Evolutionary conservation across 2,113 vertebrate genomes (phyloP), one percentile per base, ranked within the genome.

Genomic region (Gymnogyps californianus): DNA sequence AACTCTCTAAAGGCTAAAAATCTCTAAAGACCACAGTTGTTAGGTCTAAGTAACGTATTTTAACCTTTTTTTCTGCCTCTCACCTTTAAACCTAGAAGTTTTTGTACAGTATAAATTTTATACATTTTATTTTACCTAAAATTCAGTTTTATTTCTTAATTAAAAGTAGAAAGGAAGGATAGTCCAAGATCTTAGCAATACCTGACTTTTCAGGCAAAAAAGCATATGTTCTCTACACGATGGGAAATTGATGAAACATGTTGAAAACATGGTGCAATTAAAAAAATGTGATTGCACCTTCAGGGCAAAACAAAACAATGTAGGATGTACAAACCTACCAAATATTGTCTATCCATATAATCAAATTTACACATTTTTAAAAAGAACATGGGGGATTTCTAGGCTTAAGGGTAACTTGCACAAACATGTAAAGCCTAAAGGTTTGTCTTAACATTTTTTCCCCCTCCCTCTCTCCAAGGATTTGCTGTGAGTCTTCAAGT

Each of bases 401-500:
- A 75, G 24, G 52, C 32, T 25, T 44, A 58, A 83, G 18, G 12
- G 13, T 42, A 82, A 78, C 47, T 15, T 87, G 44, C 38, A 71
- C 10, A 24, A 66, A 87, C 78, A 49, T 15, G 11, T 42, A 51
- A 84, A 78, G 34, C 71, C 40, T 79, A 62, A 61, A 80, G 14
- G 28, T 44, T 79, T 87, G 69, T 91, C 65, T 92, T 89, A 86
- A 80, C 19, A n/a, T 47, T 92, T 81, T 42, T 91, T 82, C 5
- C n/a, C 42, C 83, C 12, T 29, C 17, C 0, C 21, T 80, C 47
- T 93, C 65, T 70, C 52, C 91, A 97, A 99, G 99, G 99, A 67
- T 99, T 99, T 96, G 99, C 99, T 20, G 99, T 99, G 93, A 99
- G 99, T 91, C 99, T 99, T 90, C 99, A 99, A 95, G 99, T 99